Evolutionary conservation across 35 echinoderm and acorn worm genomes (phyloP), one percentile per base, ranked within the genome.

Genomic region (Holothuria glaberrima): DNA sequence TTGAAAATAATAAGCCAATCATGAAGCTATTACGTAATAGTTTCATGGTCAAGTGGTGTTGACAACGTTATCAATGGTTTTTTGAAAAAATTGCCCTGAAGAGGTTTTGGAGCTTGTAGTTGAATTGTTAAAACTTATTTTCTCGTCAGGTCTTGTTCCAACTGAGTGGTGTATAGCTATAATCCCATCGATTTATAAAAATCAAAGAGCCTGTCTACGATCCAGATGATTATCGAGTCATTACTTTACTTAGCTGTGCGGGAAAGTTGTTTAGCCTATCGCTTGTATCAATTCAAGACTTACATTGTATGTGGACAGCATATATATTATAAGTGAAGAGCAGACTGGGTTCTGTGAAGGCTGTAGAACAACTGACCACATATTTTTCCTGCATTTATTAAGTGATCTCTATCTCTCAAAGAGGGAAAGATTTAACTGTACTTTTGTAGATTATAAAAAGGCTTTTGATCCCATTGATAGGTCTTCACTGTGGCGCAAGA

Each of bases 401-500:
- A 80, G 84, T 84, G 90, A 91, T 72, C 69, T 91, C 27, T 91
- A 91, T 86, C 65, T 83, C 12, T 45, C 59, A 19, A 82, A 81
- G 50, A 32, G 79, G 44, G 84, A 91, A 81, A 67, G 89, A 12
- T 31, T 91, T 0, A 80, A 90, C 48, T 90, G 88, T 66, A 75
- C 89, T 21, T 91, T 83, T 82, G 58, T 90, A 59, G 88, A 61
- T 56, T 60, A 65, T 38, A 30, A 50, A 72, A 90, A 91, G 69
- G 76, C 76, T 65, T 91, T 83, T 70, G 89, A 91, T 83, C 45
- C 54, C 22, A 82, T 68, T 83, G 76, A 83, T 17, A 81, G 89
- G 65, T 91, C 89, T 7, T 83, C 59, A 26, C 88, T 91, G 22
- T 91, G 89, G 89, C 62, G 75, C 66, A 91, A 91, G 83, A 22